phyloP scores from a whole-genome alignment of 2,888 invertebrate genomes.

The Ectobius pallidus region DNA sequence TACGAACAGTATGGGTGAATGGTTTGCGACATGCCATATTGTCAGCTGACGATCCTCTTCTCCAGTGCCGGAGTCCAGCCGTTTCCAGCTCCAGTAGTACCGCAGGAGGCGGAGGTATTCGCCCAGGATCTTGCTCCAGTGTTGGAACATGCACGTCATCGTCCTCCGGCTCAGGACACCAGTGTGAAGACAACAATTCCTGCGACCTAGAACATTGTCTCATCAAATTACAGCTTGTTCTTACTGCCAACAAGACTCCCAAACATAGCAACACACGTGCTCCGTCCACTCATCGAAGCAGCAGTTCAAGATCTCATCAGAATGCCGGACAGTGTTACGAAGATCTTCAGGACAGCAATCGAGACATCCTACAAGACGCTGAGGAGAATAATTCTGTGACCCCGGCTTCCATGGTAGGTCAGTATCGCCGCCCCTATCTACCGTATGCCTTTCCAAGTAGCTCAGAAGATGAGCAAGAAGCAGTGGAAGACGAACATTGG shows the following conservation, averaged over 20 bases:
- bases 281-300: background rate
- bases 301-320: background rate
- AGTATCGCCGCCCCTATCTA: constrained; percentile 36
- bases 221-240: constrained; percentile 42
- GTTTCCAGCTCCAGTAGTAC: background rate
- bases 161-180: background rate
- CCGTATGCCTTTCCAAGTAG: constrained; percentile 28
- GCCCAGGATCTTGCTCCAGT: constrained; percentile 1
- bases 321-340: background rate
- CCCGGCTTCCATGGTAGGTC: constrained; percentile 27
- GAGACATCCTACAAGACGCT: background rate
- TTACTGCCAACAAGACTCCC: constrained; percentile 24
- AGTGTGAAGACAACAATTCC: background rate
- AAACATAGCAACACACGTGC: background rate
- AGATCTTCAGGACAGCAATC: background rate
- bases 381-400: constrained; percentile 9
- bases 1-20: constrained; percentile 70
- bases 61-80: background rate
- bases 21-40: constrained; percentile 73
- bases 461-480: constrained; percentile 23
- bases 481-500: constrained; percentile 11
- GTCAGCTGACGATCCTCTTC: constrained; percentile 64
- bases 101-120: background rate
- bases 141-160: constrained; percentile 7
- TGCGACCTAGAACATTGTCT: constrained; percentile 41